Conservation (phyloP, 2,888 invertebrate genomes). For the Callosobruchus maculatus region DNA sequence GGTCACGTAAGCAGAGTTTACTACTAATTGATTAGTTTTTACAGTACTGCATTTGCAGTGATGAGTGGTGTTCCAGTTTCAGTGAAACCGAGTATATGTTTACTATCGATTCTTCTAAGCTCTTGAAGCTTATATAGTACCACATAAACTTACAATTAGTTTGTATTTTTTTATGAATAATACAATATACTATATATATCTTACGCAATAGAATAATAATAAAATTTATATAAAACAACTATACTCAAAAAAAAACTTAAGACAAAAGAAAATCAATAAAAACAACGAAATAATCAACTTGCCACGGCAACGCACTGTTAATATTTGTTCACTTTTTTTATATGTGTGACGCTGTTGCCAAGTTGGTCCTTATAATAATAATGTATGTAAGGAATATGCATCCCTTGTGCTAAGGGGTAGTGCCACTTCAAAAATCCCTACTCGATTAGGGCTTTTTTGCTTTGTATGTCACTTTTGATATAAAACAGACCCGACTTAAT, state of each 20-base stretch:
- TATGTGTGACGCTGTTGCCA: slow-evolving; percentile 39
- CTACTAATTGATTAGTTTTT: too few species aligned
- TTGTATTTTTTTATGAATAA: slow-evolving; percentile 42
- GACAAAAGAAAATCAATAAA: slow-evolving; percentile 10
- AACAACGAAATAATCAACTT: slow-evolving; percentile 39
- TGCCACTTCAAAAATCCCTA: background rate
- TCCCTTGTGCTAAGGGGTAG: slow-evolving; percentile 37
- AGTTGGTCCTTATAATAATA: slow-evolving; percentile 49
- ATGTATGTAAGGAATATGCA: slow-evolving; percentile 51
- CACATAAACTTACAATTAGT: slow-evolving; percentile 39
- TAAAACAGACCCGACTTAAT: too few species aligned
- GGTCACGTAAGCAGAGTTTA: too few species aligned
- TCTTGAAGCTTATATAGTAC: slow-evolving; percentile 33
- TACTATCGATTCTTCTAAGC: slow-evolving; percentile 16
- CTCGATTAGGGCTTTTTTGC: too few species aligned
- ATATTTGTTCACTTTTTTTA: slow-evolving; percentile 19
- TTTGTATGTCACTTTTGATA: too few species aligned
- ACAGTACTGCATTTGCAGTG: too few species aligned
- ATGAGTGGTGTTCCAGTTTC: background rate
- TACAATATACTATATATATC: slow-evolving; percentile 24
- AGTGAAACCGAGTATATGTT: background rate
- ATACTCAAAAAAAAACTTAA: slow-evolving; percentile 27
- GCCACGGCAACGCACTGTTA: slow-evolving; percentile 45
- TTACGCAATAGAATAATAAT: slow-evolving; percentile 35
- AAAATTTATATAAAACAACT: slow-evolving; percentile 45